phyloP scores from a whole-genome alignment of 2,888 invertebrate genomes.

The Cataglyphis livida region DNA sequence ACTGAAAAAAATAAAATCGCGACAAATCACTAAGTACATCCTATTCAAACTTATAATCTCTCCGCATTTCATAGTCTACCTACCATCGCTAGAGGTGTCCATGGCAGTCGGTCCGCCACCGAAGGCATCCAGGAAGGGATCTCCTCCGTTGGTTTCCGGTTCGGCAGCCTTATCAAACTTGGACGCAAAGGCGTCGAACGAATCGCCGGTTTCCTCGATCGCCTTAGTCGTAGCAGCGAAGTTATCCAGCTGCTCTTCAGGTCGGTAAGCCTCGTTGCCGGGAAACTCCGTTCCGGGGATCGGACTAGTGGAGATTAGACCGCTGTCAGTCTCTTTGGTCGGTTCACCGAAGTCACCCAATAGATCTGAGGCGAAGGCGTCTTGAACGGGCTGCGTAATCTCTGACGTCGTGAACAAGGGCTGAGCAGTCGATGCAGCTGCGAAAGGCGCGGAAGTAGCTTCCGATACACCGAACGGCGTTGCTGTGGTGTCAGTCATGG shows the following conservation, averaged over 20 bases:
- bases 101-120: slow-evolving; percentile 84
- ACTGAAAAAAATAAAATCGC: slow-evolving; percentile 74
- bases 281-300: slow-evolving; percentile 79
- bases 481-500: slow-evolving; percentile 66
- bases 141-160: slow-evolving; percentile 85
- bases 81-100: slow-evolving; percentile 85
- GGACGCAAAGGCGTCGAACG: slow-evolving; percentile 95
- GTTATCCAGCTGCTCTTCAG: slow-evolving; percentile 75
- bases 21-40: background rate
- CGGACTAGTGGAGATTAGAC: slow-evolving; percentile 74
- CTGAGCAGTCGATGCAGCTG: slow-evolving; percentile 58
- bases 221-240: slow-evolving; percentile 78
- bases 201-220: slow-evolving; percentile 86
- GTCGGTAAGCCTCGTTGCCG: slow-evolving; percentile 65
- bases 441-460: slow-evolving; percentile 54
- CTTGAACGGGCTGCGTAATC: slow-evolving; percentile 1
- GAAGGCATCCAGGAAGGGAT: slow-evolving; percentile 87
- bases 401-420: slow-evolving; percentile 66
- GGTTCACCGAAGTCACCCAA: slow-evolving; percentile 65
- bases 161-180: slow-evolving; percentile 93
- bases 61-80: slow-evolving; percentile 1
- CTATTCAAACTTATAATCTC: background rate
- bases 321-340: slow-evolving; percentile 52
- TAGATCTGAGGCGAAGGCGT: slow-evolving; percentile 67
- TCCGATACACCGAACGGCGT: slow-evolving; percentile 50